Evolutionary conservation across 2,113 vertebrate species (phyloP).

Genomic region (Trochalopteron elliotii): DNA sequence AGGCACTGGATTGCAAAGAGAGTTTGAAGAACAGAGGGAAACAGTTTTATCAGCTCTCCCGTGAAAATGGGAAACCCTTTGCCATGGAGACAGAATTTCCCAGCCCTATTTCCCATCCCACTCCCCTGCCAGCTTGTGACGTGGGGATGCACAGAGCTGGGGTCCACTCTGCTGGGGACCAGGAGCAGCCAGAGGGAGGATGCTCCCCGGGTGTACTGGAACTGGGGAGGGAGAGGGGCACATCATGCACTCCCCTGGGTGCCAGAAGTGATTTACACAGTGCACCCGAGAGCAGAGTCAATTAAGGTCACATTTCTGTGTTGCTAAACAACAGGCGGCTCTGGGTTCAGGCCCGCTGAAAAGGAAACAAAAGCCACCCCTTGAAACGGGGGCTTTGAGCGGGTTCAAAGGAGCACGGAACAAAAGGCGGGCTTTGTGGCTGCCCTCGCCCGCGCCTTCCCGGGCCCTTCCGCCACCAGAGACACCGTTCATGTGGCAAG

Average conservation of each 20-base stretch:
- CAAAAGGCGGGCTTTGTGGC: constrained; percentile 91
- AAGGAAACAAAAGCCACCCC: constrained; percentile 92
- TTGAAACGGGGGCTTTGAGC: constrained; percentile 88
- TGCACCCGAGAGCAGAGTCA: constrained; percentile 87
- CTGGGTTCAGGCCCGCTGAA: constrained; percentile 84
- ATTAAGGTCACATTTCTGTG: constrained; percentile 99
- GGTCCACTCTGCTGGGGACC: accelerated
- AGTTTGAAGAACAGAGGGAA: not conserved
- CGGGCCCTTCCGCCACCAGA: constrained; percentile 88
- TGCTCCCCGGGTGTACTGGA: not conserved
- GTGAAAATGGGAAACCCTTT: not conserved
- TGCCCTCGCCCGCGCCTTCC: constrained; percentile 83
- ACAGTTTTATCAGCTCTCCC: not conserved
- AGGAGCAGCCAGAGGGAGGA: accelerated
- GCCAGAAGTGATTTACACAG: constrained; percentile 77
- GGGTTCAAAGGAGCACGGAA: constrained; percentile 90
- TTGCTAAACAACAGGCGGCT: constrained; percentile 92
- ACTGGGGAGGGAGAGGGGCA: not conserved
- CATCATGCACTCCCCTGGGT: constrained; percentile 20
- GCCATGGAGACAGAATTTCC: not conserved
- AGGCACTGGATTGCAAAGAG: not conserved
- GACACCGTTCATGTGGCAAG: constrained; percentile 94
- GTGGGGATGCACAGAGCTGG: accelerated
- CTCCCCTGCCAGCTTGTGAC: not conserved
- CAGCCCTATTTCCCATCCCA: not conserved